phyloP scores from a whole-genome alignment of 1,140 invertebrate species.

The Bilobella aurantiaca region DNA sequence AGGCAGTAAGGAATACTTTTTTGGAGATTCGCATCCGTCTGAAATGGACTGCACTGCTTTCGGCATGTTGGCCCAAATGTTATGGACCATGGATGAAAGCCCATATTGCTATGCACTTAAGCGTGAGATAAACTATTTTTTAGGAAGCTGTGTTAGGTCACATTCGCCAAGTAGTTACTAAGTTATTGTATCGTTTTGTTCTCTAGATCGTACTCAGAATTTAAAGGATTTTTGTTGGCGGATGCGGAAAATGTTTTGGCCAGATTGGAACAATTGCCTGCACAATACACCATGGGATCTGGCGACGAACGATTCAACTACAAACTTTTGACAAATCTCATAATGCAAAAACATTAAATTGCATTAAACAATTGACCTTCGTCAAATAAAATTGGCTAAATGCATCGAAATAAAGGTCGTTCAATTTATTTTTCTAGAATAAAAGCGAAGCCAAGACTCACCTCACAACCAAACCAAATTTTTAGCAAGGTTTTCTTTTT shows the following conservation, averaged over 20 bases:
- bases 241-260: conserved; percentile 37
- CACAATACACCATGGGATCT: not conserved
- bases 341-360: not conserved
- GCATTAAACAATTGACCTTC: too few species aligned
- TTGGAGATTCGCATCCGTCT: conserved; percentile 37
- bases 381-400: not conserved
- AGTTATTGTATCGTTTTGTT: too few species aligned
- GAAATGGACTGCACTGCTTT: conserved; percentile 44
- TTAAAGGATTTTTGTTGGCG: conserved; percentile 36
- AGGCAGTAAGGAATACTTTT: conserved; percentile 41
- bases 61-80: conserved; percentile 40
- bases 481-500: too few species aligned
- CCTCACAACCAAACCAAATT: not conserved
- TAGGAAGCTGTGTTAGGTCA: conserved; percentile 27
- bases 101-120: conserved; percentile 33
- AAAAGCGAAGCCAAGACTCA: not conserved
- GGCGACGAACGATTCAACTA: not conserved
- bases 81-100: conserved; percentile 40
- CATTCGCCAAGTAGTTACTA: not conserved
- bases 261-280: conserved; percentile 33
- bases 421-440: not conserved
- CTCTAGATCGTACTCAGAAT: conserved; percentile 21
- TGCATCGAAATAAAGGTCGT: not conserved
- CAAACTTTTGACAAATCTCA: not conserved
- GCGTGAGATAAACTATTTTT: conserved; percentile 27